Percentiles rank a stretch among this genome's conserved stretches.
Conservation (phyloP, 2,888 invertebrate genomes). For the Lycaena phlaeas region DNA sequence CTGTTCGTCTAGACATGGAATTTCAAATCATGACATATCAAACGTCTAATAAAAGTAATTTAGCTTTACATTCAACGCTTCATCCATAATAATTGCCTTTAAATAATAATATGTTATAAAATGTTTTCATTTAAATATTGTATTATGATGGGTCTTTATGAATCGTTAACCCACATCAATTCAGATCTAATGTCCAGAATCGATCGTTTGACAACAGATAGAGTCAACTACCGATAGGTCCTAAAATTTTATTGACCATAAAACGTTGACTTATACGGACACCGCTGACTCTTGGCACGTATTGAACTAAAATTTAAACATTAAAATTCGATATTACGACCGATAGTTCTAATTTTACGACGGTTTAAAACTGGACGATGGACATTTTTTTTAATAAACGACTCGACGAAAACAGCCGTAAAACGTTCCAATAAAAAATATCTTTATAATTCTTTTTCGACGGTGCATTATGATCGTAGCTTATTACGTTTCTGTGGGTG, state of each 20-base stretch:
- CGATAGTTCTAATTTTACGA: constrained; percentile 64
- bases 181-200: constrained; percentile 33
- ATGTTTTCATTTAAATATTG: constrained; percentile 28
- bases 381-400: constrained; percentile 29
- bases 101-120: constrained; percentile 1
- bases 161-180: constrained; percentile 35
- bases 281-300: constrained; percentile 40
- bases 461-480: constrained; percentile 7
- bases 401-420: constrained; percentile 25
- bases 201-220: constrained; percentile 40
- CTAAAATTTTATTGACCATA: constrained; percentile 67
- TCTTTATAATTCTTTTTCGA: constrained; percentile 10
- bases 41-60: no score
- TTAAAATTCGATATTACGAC: constrained; percentile 64
- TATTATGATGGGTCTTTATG: constrained; percentile 26
- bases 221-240: constrained; percentile 42
- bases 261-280: constrained; percentile 60
- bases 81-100: no score
- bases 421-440: constrained; percentile 14
- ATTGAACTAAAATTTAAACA: constrained; percentile 49
- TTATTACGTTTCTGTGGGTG: constrained; percentile 6
- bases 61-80: no score
- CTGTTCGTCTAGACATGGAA: no score
- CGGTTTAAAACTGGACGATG: constrained; percentile 53
- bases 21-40: no score